Evolutionary conservation across 2,797 vertebrate genomes (phyloP).

Genomic region (Gobio occitaniae): DNA sequence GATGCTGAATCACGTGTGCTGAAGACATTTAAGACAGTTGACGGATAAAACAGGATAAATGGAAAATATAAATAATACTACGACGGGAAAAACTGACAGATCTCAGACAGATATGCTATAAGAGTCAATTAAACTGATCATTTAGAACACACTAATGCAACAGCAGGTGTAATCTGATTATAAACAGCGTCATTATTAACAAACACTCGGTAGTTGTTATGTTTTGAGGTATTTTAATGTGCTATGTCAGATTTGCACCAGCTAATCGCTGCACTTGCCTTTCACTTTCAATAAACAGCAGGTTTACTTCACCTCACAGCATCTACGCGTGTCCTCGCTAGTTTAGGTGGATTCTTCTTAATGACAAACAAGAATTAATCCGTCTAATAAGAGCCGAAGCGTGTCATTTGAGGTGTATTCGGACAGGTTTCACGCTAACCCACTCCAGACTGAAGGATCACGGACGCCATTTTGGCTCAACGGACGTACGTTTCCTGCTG

Average conservation of each 20-base stretch:
- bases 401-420: neutral
- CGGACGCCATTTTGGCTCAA: constrained; percentile 70
- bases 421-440: constrained; percentile 56
- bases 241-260: neutral
- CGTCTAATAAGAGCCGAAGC: neutral
- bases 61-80: neutral
- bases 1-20: constrained; percentile 12
- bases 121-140: neutral
- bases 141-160: neutral
- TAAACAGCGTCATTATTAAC: neutral
- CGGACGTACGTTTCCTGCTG: constrained; percentile 8
- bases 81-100: neutral
- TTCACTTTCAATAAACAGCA: constrained; percentile 13
- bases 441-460: constrained; percentile 55
- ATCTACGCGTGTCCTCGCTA: constrained; percentile 11
- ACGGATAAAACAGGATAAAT: neutral
- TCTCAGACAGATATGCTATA: neutral
- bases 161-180: neutral
- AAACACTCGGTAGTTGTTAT: neutral
- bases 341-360: neutral
- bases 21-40: neutral
- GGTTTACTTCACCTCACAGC: constrained; percentile 47
- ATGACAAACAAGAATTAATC: neutral
- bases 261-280: constrained; percentile 27
- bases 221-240: neutral